Evolutionary conservation across 2,888 invertebrate species (phyloP), one percentile per base, ranked within the genome.

Genomic region (Dioctria linearis): DNA sequence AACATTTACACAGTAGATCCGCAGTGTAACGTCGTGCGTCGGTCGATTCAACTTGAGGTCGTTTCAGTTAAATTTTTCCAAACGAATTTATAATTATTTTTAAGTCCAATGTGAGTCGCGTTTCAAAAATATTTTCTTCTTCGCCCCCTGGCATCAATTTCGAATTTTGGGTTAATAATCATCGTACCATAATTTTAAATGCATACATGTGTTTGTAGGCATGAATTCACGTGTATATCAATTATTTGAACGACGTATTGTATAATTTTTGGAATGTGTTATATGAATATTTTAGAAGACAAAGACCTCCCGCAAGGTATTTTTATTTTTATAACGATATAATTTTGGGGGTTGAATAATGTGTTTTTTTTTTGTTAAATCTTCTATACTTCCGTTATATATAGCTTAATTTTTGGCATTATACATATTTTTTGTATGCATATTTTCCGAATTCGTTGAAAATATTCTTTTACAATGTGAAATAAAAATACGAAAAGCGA

Each of bases 261-360:
- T 76, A 46, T 76, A 76, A 76, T 63, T 76, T 75, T 46, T 76
- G 76, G 76, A 63, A 76, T 76, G 76, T 25, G 25, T 76, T 46
- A 25, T 76, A 63, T 57, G 40, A 57, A 73, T 73, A 57, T 54
- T 54, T 73, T 5, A 73, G 51, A 73, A 73, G 73, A 57, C 73
- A 73, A 73, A 57, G 73, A 73, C 49, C 57, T 57, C 57, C 25
- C 25, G 25, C 25, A 25, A 25, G 25, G 2, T 25, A 25, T 25
- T 25, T 25, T 25, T 25, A 25, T 25, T 25, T 25, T 25, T 25
- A 25, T 25, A 25, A 25, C 25, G 25, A 25, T 25, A 25, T 25
- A 25, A 25, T 25, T 25, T 25, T 25, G 25, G 25, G 25, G 0
- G 25, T 25, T 25, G 25, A 25, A 25, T 25, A 25, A 25, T 25